Evolutionary conservation across 2,797 vertebrate species (phyloP).

Genomic region (Protonibea diacanthus): DNA sequence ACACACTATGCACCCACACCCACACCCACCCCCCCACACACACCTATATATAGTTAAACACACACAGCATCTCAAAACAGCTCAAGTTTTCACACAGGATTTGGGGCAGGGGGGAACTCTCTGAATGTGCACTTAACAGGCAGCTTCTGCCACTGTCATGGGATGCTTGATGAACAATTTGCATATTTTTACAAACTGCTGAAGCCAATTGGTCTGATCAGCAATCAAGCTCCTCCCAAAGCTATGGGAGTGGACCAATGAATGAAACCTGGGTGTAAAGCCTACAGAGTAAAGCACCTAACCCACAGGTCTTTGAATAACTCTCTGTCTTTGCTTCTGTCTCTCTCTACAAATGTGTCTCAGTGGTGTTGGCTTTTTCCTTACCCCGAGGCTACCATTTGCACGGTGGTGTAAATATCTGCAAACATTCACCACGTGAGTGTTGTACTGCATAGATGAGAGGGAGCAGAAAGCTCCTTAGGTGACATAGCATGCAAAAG

Average conservation of each 20-base stretch:
- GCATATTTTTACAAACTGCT: not conserved
- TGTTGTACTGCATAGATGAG: not conserved
- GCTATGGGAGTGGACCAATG: not conserved
- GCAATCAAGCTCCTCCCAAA: slow-evolving; percentile 29
- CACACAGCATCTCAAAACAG: not conserved
- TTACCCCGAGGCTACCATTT: not conserved
- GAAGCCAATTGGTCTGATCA: not conserved
- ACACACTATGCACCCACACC: slow-evolving; percentile 6
- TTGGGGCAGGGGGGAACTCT: not conserved
- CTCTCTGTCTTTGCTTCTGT: not conserved
- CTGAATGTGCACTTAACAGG: not conserved
- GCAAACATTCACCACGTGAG: not conserved
- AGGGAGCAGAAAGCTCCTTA: not conserved
- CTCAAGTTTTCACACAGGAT: slow-evolving; percentile 1
- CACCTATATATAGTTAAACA: not conserved
- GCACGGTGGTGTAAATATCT: slow-evolving; percentile 11
- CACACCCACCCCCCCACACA: not conserved
- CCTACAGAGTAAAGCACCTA: not conserved
- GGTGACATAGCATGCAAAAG: not conserved
- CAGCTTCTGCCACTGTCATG: slow-evolving; percentile 1
- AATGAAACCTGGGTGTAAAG: not conserved
- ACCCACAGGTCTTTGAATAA: slow-evolving; percentile 1
- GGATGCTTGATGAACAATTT: not conserved
- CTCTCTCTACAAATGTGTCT: not conserved
- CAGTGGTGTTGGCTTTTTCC: not conserved